These are phyloP conservation scores for Montipora sp. DNA, from an alignment of 64 coral and sea anemone species.

Conservation along the genomic window DNA sequence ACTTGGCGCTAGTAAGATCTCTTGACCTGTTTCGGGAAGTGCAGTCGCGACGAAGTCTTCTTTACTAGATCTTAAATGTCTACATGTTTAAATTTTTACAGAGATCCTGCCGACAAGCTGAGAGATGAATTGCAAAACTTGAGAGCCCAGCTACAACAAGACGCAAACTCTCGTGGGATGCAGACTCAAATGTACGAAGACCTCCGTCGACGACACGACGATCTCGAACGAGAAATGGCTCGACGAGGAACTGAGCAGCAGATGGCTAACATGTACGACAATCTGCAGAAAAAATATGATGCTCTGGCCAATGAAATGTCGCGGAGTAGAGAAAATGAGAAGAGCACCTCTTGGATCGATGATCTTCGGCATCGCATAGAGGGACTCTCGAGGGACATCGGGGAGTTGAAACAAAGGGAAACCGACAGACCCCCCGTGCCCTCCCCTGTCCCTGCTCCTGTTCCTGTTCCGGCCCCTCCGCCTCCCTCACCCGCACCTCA, in stretches of 20 bases:
- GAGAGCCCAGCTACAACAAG: constrained; percentile 70
- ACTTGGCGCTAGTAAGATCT: no score
- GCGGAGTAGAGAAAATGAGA: constrained; percentile 33
- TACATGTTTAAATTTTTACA: background rate
- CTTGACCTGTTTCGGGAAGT: no score
- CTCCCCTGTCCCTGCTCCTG: background rate
- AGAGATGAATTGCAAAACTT: constrained; percentile 70
- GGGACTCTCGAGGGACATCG: constrained; percentile 73
- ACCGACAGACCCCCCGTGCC: background rate
- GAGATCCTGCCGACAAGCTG: constrained; percentile 83
- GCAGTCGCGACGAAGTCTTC: no score
- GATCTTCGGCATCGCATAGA: constrained; percentile 82
- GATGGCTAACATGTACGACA: constrained; percentile 88
- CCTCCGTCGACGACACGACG: constrained; percentile 84
- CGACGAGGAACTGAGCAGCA: constrained; percentile 90
- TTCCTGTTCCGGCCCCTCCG: background rate
- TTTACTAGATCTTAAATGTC: no score
- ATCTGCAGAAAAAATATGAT: constrained; percentile 90
- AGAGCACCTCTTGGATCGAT: constrained; percentile 36
- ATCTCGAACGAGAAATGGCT: constrained; percentile 87
- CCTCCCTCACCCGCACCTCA: background rate
- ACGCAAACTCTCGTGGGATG: constrained; percentile 71
- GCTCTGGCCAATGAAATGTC: constrained; percentile 67
- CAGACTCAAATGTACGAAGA: constrained; percentile 89
- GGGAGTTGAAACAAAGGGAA: constrained; percentile 61